Evolutionary conservation across 2,888 invertebrate genomes (phyloP), one percentile per base, ranked within the genome.

Genomic region (Automeris io): DNA sequence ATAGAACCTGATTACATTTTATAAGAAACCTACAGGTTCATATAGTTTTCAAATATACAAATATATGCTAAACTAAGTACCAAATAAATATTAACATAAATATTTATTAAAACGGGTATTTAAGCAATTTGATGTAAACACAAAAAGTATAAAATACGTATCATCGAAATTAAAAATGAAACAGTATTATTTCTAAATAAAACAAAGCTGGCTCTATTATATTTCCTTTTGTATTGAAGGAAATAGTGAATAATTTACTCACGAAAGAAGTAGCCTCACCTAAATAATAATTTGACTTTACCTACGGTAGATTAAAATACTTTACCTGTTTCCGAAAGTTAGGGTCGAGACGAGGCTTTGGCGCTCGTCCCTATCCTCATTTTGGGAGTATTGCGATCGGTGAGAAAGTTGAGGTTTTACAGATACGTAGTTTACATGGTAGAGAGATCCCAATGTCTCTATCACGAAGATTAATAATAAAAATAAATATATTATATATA

Each of bases 271-370:
- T 32, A 31, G 18, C 18, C 11, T 29, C 34, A 35, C 29, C 29
- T 34, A 35, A 39, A 29, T 35, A 39, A 29, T 39, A 33, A 26
- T 22, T 19, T 18, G 5, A 23, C 24, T 23, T 11, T 33, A 33
- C 16, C 11, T 18, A 19, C 29, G 34, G 22, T 13, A 36, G 18
- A 41, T 37, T 41, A 41, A 41, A 41, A 38, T 41, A 38, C 41
- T 41, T 41, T 38, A 41, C 38, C 32, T 41, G 29, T 24, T 34
- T 12, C 34, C 33, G 19, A 34, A 42, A 39, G 35, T 42, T 41
- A 36, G 37, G 9, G 32, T 12, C n/a, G 38, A 21, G 38, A 25
- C 22, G 29, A 16, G 22, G 23, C 22, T 16, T 9, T 26, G 37
- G 21, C 16, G 4, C 7, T 18, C n/a, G 13, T n/a, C 24, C 8